Conservation (phyloP, 2,888 invertebrate species). For the Merodon equestris region DNA sequence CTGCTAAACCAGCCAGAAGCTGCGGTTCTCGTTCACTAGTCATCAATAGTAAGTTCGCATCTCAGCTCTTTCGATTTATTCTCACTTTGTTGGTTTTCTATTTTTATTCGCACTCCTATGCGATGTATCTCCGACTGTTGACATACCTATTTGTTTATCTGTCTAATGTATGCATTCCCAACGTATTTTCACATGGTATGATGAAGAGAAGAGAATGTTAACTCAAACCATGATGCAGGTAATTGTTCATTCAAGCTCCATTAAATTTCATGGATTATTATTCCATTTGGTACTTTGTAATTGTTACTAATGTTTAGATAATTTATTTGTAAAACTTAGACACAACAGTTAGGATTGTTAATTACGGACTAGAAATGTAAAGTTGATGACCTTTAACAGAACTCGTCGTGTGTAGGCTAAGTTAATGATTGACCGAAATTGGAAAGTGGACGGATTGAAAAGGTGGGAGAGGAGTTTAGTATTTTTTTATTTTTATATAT, state of each 20-base stretch:
- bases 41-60: constrained; percentile 37
- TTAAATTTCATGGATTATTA: neutral
- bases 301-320: neutral
- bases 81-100: neutral
- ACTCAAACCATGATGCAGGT: too few species aligned
- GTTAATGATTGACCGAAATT: constrained; percentile 2
- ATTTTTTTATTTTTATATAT: too few species aligned
- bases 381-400: neutral
- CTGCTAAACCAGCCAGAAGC: too few species aligned
- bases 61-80: constrained; percentile 54
- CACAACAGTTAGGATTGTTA: too few species aligned
- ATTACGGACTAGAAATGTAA: too few species aligned
- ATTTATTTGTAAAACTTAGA: too few species aligned
- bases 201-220: neutral
- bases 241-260: neutral
- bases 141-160: constrained; percentile 48
- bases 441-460: neutral
- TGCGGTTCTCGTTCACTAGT: constrained; percentile 20
- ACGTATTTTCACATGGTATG: constrained; percentile 4
- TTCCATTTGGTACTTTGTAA: constrained; percentile 1
- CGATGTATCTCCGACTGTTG: constrained; percentile 28
- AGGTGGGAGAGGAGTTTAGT: too few species aligned
- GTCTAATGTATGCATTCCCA: neutral
- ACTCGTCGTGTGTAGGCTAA: neutral
- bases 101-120: neutral